Percentiles rank a stretch among this genome's conserved stretches.
These are phyloP conservation scores for Nothoprocta perdicaria DNA, from an alignment of 2,113 vertebrate species.

Conservation along the genomic window DNA sequence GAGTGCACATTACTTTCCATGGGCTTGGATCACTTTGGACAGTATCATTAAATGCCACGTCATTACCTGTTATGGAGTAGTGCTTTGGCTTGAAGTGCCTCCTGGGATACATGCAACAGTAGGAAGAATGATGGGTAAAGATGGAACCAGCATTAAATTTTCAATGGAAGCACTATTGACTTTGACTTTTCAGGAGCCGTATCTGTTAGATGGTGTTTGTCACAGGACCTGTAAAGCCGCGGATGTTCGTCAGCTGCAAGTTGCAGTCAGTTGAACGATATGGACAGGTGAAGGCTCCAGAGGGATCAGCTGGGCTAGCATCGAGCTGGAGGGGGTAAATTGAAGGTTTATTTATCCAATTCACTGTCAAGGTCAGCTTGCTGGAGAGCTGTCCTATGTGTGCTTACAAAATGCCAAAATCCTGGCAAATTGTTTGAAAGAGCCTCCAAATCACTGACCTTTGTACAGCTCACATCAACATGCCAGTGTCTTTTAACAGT, in stretches of 20 bases:
- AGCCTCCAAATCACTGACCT: constrained; percentile 96
- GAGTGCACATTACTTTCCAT: constrained; percentile 92
- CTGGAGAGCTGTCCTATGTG: constrained; percentile 96
- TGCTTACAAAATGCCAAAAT: constrained; percentile 99
- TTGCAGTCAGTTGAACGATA: constrained; percentile 92
- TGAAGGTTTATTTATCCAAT: constrained; percentile 99
- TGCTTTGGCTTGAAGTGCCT: constrained; percentile 87
- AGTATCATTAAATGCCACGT: constrained; percentile 99
- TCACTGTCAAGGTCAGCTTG: constrained; percentile 99
- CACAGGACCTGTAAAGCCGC: constrained; percentile 87
- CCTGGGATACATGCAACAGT: constrained; percentile 83
- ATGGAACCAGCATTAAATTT: constrained; percentile 97
- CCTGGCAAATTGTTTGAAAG: constrained; percentile 94
- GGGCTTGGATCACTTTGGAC: constrained; percentile 95
- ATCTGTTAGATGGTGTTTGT: constrained; percentile 97
- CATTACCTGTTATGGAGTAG: constrained; percentile 98
- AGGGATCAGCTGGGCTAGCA: constrained; percentile 86
- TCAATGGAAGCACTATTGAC: constrained; percentile 92
- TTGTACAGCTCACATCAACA: constrained; percentile 93
- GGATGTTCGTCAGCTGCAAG: constrained; percentile 86
- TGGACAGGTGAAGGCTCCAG: constrained; percentile 98
- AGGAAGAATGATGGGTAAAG: constrained; percentile 87
- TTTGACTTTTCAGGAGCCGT: constrained; percentile 94
- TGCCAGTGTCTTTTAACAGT: constrained; percentile 88
- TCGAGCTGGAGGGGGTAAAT: constrained; percentile 92